These are phyloP conservation scores for Pseudoatta argentina DNA, from an alignment of 1,140 invertebrate species.

Conservation along the genomic window DNA sequence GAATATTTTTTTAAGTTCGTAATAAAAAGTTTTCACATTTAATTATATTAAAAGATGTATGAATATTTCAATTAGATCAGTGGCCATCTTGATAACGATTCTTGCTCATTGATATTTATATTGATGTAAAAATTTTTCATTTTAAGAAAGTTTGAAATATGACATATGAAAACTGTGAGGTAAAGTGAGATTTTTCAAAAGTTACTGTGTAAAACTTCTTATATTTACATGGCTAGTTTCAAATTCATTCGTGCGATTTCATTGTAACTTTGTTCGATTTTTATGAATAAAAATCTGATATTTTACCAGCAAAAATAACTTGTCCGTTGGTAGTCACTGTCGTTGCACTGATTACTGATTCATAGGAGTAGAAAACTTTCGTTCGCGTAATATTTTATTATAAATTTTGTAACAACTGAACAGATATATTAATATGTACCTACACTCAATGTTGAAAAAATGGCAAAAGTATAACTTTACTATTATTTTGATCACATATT, in stretches of 20 bases:
- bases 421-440: not conserved
- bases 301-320: conserved; percentile 4
- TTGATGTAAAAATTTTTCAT: conserved; percentile 24
- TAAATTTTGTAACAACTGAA: not conserved
- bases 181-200: conserved; percentile 27
- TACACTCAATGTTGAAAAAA: not conserved
- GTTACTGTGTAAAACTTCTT: conserved; percentile 47
- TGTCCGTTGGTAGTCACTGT: not conserved
- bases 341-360: conserved; percentile 11
- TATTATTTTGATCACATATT: not conserved
- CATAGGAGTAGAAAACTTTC: conserved; percentile 2
- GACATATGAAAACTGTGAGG: conserved; percentile 10
- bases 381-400: not conserved
- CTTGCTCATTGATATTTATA: conserved; percentile 15
- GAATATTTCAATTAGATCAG: not conserved
- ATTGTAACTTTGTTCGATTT: conserved; percentile 48
- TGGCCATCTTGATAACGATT: not conserved
- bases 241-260: conserved; percentile 38
- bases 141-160: conserved; percentile 10
- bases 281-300: conserved; percentile 32
- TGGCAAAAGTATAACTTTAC: not conserved
- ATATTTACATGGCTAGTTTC: conserved; percentile 51
- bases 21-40: not conserved
- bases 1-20: not conserved
- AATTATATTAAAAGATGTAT: not conserved